Percentiles rank a stretch among this genome's conserved stretches.
These are phyloP conservation scores for Protonibea diacanthus DNA, from an alignment of 2,797 vertebrate genomes.

Conservation along the genomic window DNA sequence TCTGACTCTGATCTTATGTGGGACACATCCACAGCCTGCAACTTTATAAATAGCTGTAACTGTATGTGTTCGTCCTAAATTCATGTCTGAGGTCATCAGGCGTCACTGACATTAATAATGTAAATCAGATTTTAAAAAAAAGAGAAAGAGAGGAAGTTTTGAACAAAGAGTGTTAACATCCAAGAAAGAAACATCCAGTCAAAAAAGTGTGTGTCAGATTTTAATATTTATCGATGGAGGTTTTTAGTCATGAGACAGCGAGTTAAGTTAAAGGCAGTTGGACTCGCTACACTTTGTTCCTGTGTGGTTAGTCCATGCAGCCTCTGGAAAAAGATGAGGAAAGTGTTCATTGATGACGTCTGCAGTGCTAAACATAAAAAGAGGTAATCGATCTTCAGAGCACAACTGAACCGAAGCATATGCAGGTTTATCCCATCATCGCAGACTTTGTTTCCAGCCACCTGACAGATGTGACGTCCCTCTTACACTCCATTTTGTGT, in stretches of 20 bases:
- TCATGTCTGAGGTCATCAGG: conserved; percentile 32
- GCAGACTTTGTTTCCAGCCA: conserved; percentile 14
- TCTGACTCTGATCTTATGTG: conserved; percentile 31
- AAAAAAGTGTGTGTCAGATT: not conserved
- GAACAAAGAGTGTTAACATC: not conserved
- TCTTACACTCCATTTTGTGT: conserved; percentile 17
- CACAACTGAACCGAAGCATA: not conserved
- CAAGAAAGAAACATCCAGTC: not conserved
- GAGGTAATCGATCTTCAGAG: not conserved
- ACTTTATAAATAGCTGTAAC: conserved; percentile 47
- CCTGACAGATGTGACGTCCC: conserved; percentile 36
- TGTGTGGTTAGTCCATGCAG: not conserved
- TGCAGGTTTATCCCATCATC: not conserved
- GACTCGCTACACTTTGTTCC: not conserved
- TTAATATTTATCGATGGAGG: not conserved
- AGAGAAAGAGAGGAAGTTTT: not conserved
- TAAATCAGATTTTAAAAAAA: conserved; percentile 5
- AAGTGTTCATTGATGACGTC: not conserved
- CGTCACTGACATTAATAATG: not conserved
- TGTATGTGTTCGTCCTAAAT: conserved; percentile 44
- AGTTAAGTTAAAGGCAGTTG: not conserved
- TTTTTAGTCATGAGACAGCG: not conserved
- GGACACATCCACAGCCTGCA: conserved; percentile 32
- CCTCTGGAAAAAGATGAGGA: conserved; percentile 7
- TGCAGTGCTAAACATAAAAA: conserved; percentile 5